Evolutionary conservation across 1,140 invertebrate species (phyloP), one percentile per base, ranked within the genome.

Genomic region (Heliconius himera): DNA sequence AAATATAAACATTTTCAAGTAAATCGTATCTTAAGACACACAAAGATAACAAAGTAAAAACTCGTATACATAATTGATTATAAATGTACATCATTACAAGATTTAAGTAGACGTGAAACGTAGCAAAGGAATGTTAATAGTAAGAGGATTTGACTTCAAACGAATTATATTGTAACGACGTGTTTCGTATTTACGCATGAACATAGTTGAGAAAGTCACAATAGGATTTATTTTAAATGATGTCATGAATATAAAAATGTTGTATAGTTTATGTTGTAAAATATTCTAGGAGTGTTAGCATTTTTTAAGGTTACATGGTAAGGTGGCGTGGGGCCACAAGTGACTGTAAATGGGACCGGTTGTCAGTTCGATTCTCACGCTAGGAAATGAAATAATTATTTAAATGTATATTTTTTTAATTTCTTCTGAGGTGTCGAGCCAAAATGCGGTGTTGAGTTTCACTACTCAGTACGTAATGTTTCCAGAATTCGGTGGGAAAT

Each of bases 71-170:
- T 66, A 5, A 16, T 13, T 66, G 3, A 66, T 66, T 5, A 66
- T 22, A 22, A 66, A 26, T 66, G 29, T 13, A 66, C 13, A 16
- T 13, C 26, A 66, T 66, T 66, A 66, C 60, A 70, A 70, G 60
- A 20, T 70, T 41, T 46, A 70, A 26, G 60, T 70, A 46, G 33
- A 70, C 56, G 22, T 75, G 16, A 56, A 74, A 74, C 16, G 11
- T 29, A 60, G 20, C 54, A 38, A 71, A 16, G 3, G 22, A 75
- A 75, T 51, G 16, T 75, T 60, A 16, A 22, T 56, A 49, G 56
- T 76, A 76, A 76, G 60, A 76, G 74, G 74, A 76, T 76, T 76
- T 36, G 51, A 46, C 13, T 70, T 76, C n/a, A 26, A 76, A 76
- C 56, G 60, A 76, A 20, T 70, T 49, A 38, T 66, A 49, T 46